Conservation (phyloP, 35 echinoderm and acorn worm genomes). For the Diadema setosum region DNA sequence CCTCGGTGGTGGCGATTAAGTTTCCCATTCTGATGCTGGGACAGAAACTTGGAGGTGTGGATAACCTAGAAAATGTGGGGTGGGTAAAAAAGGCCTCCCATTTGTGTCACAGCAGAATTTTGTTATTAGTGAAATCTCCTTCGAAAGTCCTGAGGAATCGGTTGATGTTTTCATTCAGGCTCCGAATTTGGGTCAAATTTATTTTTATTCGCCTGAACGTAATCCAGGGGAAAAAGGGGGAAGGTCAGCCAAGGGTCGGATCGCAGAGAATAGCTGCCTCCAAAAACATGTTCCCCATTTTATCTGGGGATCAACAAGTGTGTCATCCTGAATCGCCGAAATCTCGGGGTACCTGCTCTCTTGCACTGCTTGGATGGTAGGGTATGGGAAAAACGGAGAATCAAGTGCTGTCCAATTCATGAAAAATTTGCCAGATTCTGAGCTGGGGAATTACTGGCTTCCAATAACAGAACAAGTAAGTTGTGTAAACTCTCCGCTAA, state of each 20-base stretch:
- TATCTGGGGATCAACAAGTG: slow-evolving; percentile 1
- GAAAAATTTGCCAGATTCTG: neutral
- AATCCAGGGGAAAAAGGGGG: neutral
- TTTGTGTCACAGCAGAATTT: neutral
- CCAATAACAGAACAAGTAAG: neutral
- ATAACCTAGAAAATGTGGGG: slow-evolving; percentile 4
- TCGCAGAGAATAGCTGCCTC: neutral
- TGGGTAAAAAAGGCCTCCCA: too few species aligned
- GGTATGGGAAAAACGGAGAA: neutral
- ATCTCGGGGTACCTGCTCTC: neutral
- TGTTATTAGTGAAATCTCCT: neutral
- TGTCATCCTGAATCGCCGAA: slow-evolving; percentile 18
- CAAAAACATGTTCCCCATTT: slow-evolving; percentile 30
- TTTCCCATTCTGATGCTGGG: too few species aligned
- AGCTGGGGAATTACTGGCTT: neutral
- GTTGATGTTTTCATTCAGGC: slow-evolving; percentile 20
- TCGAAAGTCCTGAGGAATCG: slow-evolving; percentile 9
- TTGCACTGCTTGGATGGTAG: neutral
- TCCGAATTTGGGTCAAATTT: neutral
- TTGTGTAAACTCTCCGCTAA: neutral
- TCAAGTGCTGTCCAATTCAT: neutral
- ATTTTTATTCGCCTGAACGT: neutral
- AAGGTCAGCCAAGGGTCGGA: neutral
- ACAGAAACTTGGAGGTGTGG: too few species aligned
- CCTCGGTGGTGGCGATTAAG: too few species aligned